Evolutionary conservation across 1,140 invertebrate species (phyloP).

Genomic region (Sminthurinus signatus): DNA sequence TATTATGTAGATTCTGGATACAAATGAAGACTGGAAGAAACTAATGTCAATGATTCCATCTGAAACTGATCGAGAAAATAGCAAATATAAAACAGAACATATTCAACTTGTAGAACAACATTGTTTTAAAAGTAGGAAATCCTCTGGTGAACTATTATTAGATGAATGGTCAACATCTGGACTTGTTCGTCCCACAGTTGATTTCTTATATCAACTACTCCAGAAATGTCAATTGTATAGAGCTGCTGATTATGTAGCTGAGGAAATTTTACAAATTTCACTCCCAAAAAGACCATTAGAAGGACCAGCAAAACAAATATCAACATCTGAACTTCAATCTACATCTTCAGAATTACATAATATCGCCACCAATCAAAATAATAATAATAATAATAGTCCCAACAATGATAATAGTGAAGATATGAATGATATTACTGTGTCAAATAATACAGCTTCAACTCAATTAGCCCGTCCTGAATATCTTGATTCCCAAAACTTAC

Average conservation of each 20-base stretch:
- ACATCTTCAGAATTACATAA: too few species aligned
- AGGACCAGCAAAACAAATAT: slow-evolving; percentile 29
- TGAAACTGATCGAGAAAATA: slow-evolving; percentile 42
- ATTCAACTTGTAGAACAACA: slow-evolving; percentile 32
- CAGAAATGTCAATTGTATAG: slow-evolving; percentile 60
- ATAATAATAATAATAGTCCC: too few species aligned
- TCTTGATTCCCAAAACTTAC: background rate
- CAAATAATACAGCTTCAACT: too few species aligned
- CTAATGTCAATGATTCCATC: slow-evolving; percentile 61
- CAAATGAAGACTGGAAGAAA: slow-evolving; percentile 59
- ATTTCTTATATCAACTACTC: slow-evolving; percentile 58
- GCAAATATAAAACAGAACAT: slow-evolving; percentile 54
- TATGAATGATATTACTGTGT: too few species aligned
- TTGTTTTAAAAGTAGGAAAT: slow-evolving; percentile 13
- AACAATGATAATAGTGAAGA: too few species aligned
- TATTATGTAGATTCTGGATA: slow-evolving; percentile 43
- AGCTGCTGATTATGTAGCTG: slow-evolving; percentile 72
- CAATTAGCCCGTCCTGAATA: too few species aligned
- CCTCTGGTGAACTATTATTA: slow-evolving; percentile 58
- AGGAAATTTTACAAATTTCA: slow-evolving; percentile 50
- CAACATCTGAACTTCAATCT: too few species aligned
- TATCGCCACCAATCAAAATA: too few species aligned
- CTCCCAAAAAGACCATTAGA: slow-evolving; percentile 19
- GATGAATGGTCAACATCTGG: slow-evolving; percentile 79
- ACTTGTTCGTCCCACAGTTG: slow-evolving; percentile 57